These are phyloP conservation scores for Sebastes jordani DNA, from an alignment of 2,797 vertebrate species.

Conservation along the genomic window DNA sequence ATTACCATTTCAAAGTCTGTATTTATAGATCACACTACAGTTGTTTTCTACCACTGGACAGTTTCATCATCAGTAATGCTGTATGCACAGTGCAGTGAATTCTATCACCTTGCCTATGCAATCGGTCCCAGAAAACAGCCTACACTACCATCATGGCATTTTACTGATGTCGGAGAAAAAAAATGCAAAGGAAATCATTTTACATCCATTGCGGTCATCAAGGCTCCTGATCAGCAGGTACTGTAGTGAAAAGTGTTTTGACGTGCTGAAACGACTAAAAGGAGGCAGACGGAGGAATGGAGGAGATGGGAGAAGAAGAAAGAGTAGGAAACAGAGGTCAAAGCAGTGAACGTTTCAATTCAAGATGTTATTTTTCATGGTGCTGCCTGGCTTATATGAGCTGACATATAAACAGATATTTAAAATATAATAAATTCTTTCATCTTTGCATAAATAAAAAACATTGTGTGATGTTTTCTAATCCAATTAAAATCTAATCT, in stretches of 20 bases:
- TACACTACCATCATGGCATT: slow-evolving; percentile 52
- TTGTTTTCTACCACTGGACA: slow-evolving; percentile 39
- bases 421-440: slow-evolving; percentile 1
- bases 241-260: slow-evolving; percentile 42
- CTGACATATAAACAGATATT: not conserved
- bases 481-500: slow-evolving; percentile 34
- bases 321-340: slow-evolving; percentile 32
- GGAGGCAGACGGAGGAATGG: slow-evolving; percentile 18
- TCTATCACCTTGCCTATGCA: slow-evolving; percentile 47
- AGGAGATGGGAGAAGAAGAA: slow-evolving; percentile 18
- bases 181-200: slow-evolving; percentile 76
- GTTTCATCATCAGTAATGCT: slow-evolving; percentile 37
- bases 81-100: slow-evolving; percentile 45
- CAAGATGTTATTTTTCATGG: not conserved
- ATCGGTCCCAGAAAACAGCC: slow-evolving; percentile 60
- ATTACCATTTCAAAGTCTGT: not conserved
- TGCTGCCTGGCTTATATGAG: not conserved
- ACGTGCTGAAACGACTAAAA: slow-evolving; percentile 68
- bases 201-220: slow-evolving; percentile 62
- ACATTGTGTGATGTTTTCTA: not conserved
- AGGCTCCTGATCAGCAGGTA: slow-evolving; percentile 70
- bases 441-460: slow-evolving; percentile 13
- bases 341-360: not conserved
- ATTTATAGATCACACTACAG: not conserved
- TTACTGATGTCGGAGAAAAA: slow-evolving; percentile 68